Conservation (phyloP, 2,888 invertebrate genomes). For the Cordilura impudica region DNA sequence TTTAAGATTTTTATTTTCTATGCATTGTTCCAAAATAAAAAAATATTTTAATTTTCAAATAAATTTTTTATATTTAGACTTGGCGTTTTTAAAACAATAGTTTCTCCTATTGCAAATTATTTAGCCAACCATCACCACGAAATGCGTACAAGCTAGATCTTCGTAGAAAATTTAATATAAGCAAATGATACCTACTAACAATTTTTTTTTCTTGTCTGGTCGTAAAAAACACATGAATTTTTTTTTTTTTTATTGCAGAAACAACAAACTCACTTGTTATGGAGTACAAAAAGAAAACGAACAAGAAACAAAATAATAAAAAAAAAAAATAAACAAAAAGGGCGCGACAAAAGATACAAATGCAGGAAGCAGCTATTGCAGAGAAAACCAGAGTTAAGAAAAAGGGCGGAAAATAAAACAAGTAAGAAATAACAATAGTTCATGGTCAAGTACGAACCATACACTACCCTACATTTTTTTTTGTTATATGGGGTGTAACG, state of each 20-base stretch:
- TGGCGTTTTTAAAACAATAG: too few species aligned
- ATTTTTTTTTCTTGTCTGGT: background rate
- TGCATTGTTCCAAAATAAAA: too few species aligned
- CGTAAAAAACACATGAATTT: background rate
- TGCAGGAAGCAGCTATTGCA: constrained; percentile 51
- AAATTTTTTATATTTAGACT: too few species aligned
- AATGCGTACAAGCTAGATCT: too few species aligned
- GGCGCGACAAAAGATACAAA: constrained; percentile 60
- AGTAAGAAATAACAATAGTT: constrained; percentile 31
- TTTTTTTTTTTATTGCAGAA: background rate
- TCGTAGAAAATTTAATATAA: background rate
- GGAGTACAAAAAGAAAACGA: background rate
- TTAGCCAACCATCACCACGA: too few species aligned
- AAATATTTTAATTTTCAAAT: too few species aligned
- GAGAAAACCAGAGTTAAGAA: constrained; percentile 32
- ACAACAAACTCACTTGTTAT: background rate
- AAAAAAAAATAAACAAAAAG: constrained; percentile 52
- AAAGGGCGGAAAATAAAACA: constrained; percentile 16
- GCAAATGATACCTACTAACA: background rate
- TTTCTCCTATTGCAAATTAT: too few species aligned
- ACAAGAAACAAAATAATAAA: constrained; percentile 8
- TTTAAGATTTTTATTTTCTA: too few species aligned
- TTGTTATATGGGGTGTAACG: background rate
- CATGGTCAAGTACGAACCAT: constrained; percentile 53
- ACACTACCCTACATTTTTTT: constrained; percentile 45